Conservation (phyloP, 1,140 invertebrate genomes). For the Melitaea cinxia region DNA sequence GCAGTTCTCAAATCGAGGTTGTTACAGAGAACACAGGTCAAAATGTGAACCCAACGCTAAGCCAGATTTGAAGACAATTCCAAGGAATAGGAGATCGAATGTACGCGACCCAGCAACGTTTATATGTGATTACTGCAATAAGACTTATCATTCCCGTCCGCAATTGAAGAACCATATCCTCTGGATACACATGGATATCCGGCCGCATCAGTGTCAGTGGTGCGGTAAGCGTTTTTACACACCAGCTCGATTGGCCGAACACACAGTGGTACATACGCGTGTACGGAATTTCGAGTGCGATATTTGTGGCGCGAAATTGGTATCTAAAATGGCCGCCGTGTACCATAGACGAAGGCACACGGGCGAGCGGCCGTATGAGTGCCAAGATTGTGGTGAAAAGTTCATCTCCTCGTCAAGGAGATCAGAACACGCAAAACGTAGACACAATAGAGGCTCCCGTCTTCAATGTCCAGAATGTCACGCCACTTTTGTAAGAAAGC, state of each 20-base stretch:
- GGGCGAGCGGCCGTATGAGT: constrained; percentile 89
- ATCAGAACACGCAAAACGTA: constrained; percentile 68
- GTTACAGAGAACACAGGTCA: constrained; percentile 62
- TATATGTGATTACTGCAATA: constrained; percentile 73
- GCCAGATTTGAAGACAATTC: constrained; percentile 50
- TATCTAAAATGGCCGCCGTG: constrained; percentile 73
- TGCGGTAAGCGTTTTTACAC: constrained; percentile 78
- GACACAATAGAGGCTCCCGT: constrained; percentile 60
- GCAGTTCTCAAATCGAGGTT: constrained; percentile 65
- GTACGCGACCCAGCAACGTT: constrained; percentile 66
- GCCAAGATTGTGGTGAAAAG: constrained; percentile 85
- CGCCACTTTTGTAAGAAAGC: constrained; percentile 54
- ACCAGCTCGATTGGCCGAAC: constrained; percentile 71
- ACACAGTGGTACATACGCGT: constrained; percentile 73
- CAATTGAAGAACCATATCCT: constrained; percentile 77
- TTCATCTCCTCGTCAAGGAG: constrained; percentile 75
- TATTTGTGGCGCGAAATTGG: constrained; percentile 72
- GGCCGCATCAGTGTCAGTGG: constrained; percentile 76
- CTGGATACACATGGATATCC: constrained; percentile 78
- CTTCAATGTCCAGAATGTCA: constrained; percentile 57
- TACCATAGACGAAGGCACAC: constrained; percentile 84
- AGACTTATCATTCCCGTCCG: constrained; percentile 66
- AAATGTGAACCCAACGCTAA: constrained; percentile 68
- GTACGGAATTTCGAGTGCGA: constrained; percentile 76
- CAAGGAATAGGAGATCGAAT: constrained; percentile 57